Conservation (phyloP, 92 coral and sea anemone species). For the Micromussa lordhowensis region DNA sequence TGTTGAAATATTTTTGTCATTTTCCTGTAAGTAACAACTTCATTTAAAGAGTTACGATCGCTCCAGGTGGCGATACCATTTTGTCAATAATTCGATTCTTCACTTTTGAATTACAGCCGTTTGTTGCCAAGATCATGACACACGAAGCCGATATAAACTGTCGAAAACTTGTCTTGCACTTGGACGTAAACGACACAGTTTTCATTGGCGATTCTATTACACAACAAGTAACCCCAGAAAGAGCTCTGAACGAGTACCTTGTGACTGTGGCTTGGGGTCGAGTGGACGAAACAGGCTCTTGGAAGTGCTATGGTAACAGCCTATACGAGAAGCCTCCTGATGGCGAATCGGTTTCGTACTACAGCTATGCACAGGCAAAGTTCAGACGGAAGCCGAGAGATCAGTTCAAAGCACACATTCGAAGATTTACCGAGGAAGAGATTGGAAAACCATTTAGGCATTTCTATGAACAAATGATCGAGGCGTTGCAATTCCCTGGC, state of each 20-base stretch:
- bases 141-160: neutral
- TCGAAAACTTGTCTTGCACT: slow-evolving; percentile 80
- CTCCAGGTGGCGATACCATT: neutral
- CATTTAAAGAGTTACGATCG: neutral
- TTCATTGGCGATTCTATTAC: slow-evolving; percentile 84
- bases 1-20: neutral
- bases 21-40: neutral
- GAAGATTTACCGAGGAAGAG: slow-evolving; percentile 71
- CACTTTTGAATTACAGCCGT: neutral
- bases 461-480: slow-evolving; percentile 69
- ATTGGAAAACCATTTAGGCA: slow-evolving; percentile 61
- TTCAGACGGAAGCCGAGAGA: slow-evolving; percentile 62
- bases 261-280: slow-evolving; percentile 78
- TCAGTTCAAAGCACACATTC: slow-evolving; percentile 64
- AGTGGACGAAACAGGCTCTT: slow-evolving; percentile 52
- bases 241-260: slow-evolving; percentile 77
- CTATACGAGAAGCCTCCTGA: slow-evolving; percentile 51
- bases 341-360: slow-evolving; percentile 53
- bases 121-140: neutral
- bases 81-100: neutral
- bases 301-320: slow-evolving; percentile 56
- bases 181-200: slow-evolving; percentile 88
- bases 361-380: slow-evolving; percentile 67
- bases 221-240: slow-evolving; percentile 68
- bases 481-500: slow-evolving; percentile 30